These are phyloP conservation scores for Amphipoea lucens DNA, from an alignment of 2,888 invertebrate genomes.

Conservation along the genomic window DNA sequence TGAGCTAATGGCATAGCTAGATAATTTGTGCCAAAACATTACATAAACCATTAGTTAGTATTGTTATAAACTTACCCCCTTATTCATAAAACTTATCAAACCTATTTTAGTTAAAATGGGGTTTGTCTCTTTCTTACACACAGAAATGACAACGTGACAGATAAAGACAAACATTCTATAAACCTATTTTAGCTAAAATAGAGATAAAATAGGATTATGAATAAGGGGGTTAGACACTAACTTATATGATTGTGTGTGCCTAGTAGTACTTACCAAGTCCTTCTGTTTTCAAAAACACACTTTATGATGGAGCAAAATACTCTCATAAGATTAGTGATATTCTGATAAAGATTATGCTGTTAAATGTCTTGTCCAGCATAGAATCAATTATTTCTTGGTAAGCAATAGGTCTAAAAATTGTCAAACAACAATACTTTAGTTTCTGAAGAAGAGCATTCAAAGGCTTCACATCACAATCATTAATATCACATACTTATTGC, in stretches of 20 bases:
- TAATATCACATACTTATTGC: background rate
- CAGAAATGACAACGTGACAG: no score
- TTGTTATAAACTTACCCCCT: background rate
- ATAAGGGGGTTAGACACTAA: no score
- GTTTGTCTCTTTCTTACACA: no score
- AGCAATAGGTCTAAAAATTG: background rate
- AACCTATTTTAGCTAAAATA: no score
- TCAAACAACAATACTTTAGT: background rate
- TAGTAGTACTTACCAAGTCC: background rate
- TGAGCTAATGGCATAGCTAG: background rate
- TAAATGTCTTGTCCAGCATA: background rate
- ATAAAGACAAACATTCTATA: no score
- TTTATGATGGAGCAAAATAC: background rate
- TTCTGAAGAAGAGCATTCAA: background rate
- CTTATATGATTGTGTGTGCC: no score
- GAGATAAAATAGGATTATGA: no score
- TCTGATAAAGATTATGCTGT: background rate
- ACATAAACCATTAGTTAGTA: background rate
- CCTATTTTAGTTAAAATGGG: no score
- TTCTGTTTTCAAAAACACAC: slow-evolving; percentile 4
- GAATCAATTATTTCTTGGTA: background rate
- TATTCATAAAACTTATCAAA: no score
- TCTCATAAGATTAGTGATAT: background rate
- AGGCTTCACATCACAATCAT: slow-evolving; percentile 5
- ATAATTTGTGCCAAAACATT: background rate